Base-by-base conservation (phyloP, 2,888 invertebrate genomes). In the Stegophylla sp. region DNA sequence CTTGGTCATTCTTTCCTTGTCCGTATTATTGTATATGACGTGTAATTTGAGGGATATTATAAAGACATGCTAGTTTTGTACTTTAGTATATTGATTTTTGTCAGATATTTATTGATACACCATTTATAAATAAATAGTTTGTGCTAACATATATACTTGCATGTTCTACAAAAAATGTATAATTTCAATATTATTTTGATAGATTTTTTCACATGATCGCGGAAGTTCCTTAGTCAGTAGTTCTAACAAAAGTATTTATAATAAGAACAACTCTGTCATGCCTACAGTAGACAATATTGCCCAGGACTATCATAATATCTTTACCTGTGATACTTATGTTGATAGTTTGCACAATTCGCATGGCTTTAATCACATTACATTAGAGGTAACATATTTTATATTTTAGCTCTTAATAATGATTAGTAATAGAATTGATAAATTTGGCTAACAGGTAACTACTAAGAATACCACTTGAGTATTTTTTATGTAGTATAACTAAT, bases 341-440 rank as follows among this genome's bases (percentile, higher is more conserved):
- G 59, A 73, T 73, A 73, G 73, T 73, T 73, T 73, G 59, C 73
- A 73, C n/a, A 59, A 73, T 45, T 73, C 59, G 73, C 73, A 73
- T 73, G 59, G 59, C 73, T 73, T 73, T 43, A 61, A 17, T 61
- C 45, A 56, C 26, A 73, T 59, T 61, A 26, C 45, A n/a, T 45
- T 73, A 43, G 73, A 73, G 73, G 59, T 73, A 73, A 73, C 59
- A 43, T 43, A n/a, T 51, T 59, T 41, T 15, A 71, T 64, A 56
- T 56, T 20, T 73, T 67, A 51, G 51, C 26, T 67, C n/a, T 48
- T 67, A 67, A 28, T 67, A 28, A 12, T 48, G 17, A 28, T 67
- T 17, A 26, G 48, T 67, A 13, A 15, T n/a, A 48, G 48, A n/a
- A 48, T 45, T 67, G 26, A 23, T 67, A 17, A 3, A 26, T 67